Evolutionary conservation across 2,888 invertebrate genomes (phyloP).

Genomic region (Scaptomyza tumidula): DNA sequence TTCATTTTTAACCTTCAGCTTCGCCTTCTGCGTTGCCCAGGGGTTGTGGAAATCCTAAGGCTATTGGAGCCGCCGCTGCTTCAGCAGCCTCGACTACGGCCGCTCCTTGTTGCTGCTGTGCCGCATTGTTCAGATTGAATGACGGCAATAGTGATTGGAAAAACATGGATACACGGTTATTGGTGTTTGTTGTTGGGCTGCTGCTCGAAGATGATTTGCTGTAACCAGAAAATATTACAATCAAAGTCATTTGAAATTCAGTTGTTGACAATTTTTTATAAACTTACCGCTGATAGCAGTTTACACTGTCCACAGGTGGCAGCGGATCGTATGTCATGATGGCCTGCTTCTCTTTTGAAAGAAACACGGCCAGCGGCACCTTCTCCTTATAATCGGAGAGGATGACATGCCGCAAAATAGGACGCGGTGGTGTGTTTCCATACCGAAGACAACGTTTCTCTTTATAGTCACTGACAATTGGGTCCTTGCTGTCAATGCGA

Average conservation of each 20-base stretch:
- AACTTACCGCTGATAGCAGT: slow-evolving; percentile 87
- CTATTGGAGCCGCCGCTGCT: slow-evolving; percentile 11
- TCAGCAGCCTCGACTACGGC: slow-evolving; percentile 39
- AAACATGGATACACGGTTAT: slow-evolving; percentile 86
- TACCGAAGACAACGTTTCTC: slow-evolving; percentile 84
- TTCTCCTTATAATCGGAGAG: slow-evolving; percentile 85
- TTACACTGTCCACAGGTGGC: slow-evolving; percentile 90
- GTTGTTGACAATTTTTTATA: background rate
- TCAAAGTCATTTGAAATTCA: background rate
- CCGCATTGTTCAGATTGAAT: slow-evolving; percentile 85
- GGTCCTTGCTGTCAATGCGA: slow-evolving; percentile 87
- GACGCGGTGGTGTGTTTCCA: slow-evolving; percentile 81
- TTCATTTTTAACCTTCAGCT: slow-evolving; percentile 59
- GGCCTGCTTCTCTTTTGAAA: slow-evolving; percentile 83
- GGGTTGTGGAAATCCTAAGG: slow-evolving; percentile 9
- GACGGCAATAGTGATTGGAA: slow-evolving; percentile 90
- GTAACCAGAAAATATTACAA: slow-evolving; percentile 3
- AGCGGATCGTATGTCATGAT: slow-evolving; percentile 91
- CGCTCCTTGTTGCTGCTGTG: slow-evolving; percentile 54
- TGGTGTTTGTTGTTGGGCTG: slow-evolving; percentile 79
- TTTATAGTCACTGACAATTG: slow-evolving; percentile 87
- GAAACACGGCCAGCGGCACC: slow-evolving; percentile 84
- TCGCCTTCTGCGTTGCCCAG: slow-evolving; percentile 44
- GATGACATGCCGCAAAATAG: slow-evolving; percentile 84
- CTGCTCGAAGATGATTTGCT: slow-evolving; percentile 83